Evolutionary conservation across 2,888 invertebrate genomes (phyloP).

Genomic region (Gari tellinella): DNA sequence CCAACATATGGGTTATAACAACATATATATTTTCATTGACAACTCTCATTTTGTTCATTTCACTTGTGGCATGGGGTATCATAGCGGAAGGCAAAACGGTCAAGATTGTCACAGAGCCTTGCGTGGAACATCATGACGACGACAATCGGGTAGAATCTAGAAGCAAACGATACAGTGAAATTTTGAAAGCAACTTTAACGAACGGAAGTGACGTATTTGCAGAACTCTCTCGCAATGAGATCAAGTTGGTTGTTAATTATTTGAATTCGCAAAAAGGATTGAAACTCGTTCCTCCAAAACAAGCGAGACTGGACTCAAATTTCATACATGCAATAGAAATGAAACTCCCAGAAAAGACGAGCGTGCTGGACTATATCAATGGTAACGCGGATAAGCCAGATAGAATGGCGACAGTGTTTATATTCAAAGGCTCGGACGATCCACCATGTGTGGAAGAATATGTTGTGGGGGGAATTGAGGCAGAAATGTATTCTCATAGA

Average conservation of each 20-base stretch:
- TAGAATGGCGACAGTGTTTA: conserved; percentile 70
- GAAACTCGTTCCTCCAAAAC: conserved; percentile 56
- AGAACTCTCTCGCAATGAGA: conserved; percentile 67
- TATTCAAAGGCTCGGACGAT: conserved; percentile 71
- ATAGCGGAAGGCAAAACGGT: conserved; percentile 15
- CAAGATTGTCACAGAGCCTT: neutral
- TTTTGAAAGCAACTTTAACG: conserved; percentile 10
- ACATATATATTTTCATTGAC: conserved; percentile 43
- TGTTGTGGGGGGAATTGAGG: conserved; percentile 71
- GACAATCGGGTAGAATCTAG: neutral
- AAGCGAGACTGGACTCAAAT: conserved; percentile 65
- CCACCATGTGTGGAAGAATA: conserved; percentile 78
- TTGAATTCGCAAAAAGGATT: conserved; percentile 61
- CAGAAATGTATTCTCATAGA: conserved; percentile 60
- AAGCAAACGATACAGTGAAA: conserved; percentile 10
- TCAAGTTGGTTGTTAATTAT: conserved; percentile 63
- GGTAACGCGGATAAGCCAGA: conserved; percentile 61
- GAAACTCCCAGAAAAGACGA: conserved; percentile 67
- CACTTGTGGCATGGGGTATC: conserved; percentile 29
- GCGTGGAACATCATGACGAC: neutral
- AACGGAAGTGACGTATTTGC: conserved; percentile 69
- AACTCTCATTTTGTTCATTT: conserved; percentile 32
- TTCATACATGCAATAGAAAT: conserved; percentile 77
- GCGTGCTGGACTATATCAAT: conserved; percentile 68
- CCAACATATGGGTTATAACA: conserved; percentile 35